Evolutionary conservation across 2,113 vertebrate species (phyloP), one percentile per base, ranked within the genome.

Genomic region (Trematocara marginatum): DNA sequence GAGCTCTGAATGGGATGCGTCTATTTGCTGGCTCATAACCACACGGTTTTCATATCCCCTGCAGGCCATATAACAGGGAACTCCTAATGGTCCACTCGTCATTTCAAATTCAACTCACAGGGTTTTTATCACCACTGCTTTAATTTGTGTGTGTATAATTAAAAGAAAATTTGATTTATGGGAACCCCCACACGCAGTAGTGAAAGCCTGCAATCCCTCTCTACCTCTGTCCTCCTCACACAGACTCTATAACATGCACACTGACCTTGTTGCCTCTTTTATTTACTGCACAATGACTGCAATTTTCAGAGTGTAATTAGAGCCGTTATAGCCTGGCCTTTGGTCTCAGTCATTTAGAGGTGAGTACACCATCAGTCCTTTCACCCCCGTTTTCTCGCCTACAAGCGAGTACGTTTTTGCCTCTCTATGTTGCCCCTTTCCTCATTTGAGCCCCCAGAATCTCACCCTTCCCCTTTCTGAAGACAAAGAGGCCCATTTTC

Each of bases 101-200:
- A 78, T 88, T 91, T 84, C 35, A 74, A 56, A 90, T 93, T 83
- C 89, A 91, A 81, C 90, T 92, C 84, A 8, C 52, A 69, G 69
- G 49, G 51, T 76, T 92, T 93, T 92, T 92, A 88, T 92, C 82
- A 78, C 84, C 61, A 13, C 53, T 45, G 79, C 89, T 86, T 91
- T 93, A 91, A 94, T 93, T 94, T 93, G 89, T 88, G 92, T 90
- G 86, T 90, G 92, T 84, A 88, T 94, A 95, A 95, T 95, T 93
- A 83, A 90, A 88, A 88, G 84, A 61, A 92, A 91, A 92, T 92
- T 15, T 79, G 85, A 92, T 93, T 92, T 82, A 93, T 89, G 83
- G 29, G 80, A 87, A 64, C 54, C 26, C 76, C 78, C 64, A 47
- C 52, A 31, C 81, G 79, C 79, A 86, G 84, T 47, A 18, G 80